phyloP scores from a whole-genome alignment of 2,797 vertebrate species.

The Synaphobranchus kaupii region DNA sequence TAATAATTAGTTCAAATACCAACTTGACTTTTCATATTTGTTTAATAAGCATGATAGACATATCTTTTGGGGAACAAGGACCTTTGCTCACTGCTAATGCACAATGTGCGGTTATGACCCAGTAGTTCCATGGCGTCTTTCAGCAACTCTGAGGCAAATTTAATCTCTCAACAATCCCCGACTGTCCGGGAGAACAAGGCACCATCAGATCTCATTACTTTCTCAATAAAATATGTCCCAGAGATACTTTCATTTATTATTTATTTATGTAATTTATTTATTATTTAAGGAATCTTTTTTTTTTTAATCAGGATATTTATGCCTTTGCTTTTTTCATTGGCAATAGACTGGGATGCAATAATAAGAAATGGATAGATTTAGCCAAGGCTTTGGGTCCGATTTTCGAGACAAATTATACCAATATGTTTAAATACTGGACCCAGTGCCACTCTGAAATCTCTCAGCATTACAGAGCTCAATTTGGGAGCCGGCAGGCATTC shows the following conservation, averaged over 20 bases:
- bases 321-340: neutral
- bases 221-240: neutral
- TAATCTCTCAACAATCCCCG: conserved; percentile 24
- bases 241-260: neutral
- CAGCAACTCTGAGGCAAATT: conserved; percentile 19
- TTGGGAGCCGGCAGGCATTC: neutral
- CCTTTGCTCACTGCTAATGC: conserved; percentile 42
- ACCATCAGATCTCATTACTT: neutral
- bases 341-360: neutral
- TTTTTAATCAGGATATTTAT: neutral
- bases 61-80: conserved; percentile 34
- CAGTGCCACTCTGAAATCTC: neutral
- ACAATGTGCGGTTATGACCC: neutral
- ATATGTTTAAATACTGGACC: neutral
- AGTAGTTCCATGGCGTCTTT: neutral
- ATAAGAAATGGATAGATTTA: neutral
- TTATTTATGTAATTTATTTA: neutral
- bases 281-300: neutral
- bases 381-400: neutral
- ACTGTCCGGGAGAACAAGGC: conserved; percentile 11
- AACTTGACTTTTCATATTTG: neutral
- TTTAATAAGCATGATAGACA: conserved; percentile 14
- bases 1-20: neutral
- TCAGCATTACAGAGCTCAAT: neutral
- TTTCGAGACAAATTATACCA: neutral